A percentile compares a stretch with the other conserved stretches of the same genome.
Evolutionary conservation across 2,113 vertebrate species (phyloP).

Genomic region (Tragelaphus imberbis): DNA sequence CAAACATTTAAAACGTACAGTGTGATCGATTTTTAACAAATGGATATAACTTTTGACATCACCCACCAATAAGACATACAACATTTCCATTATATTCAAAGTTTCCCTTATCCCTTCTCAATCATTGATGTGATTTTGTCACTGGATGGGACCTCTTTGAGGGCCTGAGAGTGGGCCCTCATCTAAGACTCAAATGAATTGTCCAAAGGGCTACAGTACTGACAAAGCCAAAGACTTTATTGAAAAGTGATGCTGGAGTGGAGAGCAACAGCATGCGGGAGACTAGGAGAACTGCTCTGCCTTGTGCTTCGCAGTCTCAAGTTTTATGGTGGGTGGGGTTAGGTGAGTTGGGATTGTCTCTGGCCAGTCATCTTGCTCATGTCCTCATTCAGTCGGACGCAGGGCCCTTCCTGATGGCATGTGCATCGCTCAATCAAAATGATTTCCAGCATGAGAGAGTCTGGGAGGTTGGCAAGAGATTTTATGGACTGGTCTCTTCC

Average conservation of each 20-base stretch:
- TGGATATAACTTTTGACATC: neutral
- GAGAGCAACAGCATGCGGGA: neutral
- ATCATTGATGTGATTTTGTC: neutral
- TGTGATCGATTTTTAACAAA: neutral
- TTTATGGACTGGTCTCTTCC: neutral
- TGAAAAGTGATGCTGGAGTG: neutral
- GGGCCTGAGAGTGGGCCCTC: neutral
- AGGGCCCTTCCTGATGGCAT: neutral
- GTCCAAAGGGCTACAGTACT: neutral
- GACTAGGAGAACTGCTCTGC: neutral
- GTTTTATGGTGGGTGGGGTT: neutral
- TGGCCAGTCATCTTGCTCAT: neutral
- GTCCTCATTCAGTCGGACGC: neutral
- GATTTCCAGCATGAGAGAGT: neutral
- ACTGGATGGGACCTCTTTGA: neutral
- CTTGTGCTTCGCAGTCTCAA: fast-evolving
- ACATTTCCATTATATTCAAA: neutral
- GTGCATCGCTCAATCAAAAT: neutral
- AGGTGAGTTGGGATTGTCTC: neutral
- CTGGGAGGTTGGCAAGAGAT: neutral
- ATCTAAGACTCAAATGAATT: neutral
- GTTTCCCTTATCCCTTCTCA: neutral
- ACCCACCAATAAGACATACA: neutral
- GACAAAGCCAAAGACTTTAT: neutral
- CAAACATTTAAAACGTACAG: neutral